Evolutionary conservation across 2,797 vertebrate genomes (phyloP), one percentile per base, ranked within the genome.

Genomic region (Melopsittacus undulatus): DNA sequence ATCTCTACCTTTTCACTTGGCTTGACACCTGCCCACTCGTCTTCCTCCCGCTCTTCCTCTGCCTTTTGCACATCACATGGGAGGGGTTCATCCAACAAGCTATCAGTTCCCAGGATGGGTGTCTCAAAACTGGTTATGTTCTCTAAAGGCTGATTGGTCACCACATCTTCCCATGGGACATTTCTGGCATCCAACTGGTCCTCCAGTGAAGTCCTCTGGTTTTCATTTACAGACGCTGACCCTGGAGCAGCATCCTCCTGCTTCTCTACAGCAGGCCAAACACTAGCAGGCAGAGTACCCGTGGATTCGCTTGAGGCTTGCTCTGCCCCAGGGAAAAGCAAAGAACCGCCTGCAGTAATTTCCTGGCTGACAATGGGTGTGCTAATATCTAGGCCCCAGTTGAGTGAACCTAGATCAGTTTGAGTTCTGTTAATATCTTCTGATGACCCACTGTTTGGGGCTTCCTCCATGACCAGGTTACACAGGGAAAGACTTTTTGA

Each of bases 381-480:
- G 93, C 98, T 98, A 98, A 98, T 97, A 94, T 99, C 98, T 94
- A 98, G 98, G 34, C 98, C 98, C 98, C 98, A 99, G 97, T 96
- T 97, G 92, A 98, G 97, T 95, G 96, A 96, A 96, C 95, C 98
- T 98, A 99, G 96, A 92, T 98, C 95, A 97, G 95, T 97, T 64
- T 98, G 97, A 97, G 95, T 96, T 89, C 97, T 95, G 94, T 94
- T 85, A 97, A 88, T 91, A 92, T 98, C 98, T 97, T 98, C 97
- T 62, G 97, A 92, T 97, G 97, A 96, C 94, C 96, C 97, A 98
- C 63, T 97, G 92, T 97, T 97, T 97, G 97, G 96, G 96, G 88
- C 95, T 97, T 98, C 97, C 96, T 98, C 97, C 96, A 98, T 97
- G 95, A 97, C 87, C 97, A 98, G 96, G 97, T 97, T 98, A 98